Evolutionary conservation across 2,797 vertebrate species (phyloP).

Genomic region (Echeneis naucrates): DNA sequence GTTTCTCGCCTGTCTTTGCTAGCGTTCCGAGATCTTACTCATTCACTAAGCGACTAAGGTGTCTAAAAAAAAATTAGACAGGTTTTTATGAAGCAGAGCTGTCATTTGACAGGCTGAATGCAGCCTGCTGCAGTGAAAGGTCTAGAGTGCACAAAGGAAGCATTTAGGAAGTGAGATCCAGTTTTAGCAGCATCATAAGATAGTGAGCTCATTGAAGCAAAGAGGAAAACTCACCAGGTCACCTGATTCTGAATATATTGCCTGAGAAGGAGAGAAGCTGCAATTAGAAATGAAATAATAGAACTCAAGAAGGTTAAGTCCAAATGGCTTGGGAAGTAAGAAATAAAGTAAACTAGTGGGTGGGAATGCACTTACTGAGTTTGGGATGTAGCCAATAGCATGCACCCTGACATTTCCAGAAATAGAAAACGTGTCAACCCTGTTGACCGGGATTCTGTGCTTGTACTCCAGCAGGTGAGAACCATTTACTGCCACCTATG

Average conservation of each 20-base stretch:
- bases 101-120: not conserved
- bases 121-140: not conserved
- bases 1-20: not conserved
- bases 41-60: not conserved
- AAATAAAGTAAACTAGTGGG: not conserved
- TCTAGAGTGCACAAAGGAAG: conserved; percentile 8
- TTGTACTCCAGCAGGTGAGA: conserved; percentile 90
- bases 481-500: conserved; percentile 93
- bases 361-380: conserved; percentile 82
- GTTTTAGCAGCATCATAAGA: conserved; percentile 46
- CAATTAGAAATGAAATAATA: conserved; percentile 8
- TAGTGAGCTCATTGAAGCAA: not conserved
- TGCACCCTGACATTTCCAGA: conserved; percentile 90
- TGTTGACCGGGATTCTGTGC: conserved; percentile 88
- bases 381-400: conserved; percentile 88
- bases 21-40: not conserved
- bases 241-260: conserved; percentile 85
- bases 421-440: conserved; percentile 91
- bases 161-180: conserved; percentile 23
- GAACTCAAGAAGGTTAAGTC: too few species aligned
- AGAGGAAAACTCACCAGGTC: conserved; percentile 82
- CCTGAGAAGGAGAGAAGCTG: conserved; percentile 61
- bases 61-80: not conserved
- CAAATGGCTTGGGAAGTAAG: not conserved
- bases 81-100: not conserved